Percentiles rank a stretch among this genome's conserved stretches.
Conservation (phyloP, 23 tunicate species). For the Clavelina lepadiformis region DNA sequence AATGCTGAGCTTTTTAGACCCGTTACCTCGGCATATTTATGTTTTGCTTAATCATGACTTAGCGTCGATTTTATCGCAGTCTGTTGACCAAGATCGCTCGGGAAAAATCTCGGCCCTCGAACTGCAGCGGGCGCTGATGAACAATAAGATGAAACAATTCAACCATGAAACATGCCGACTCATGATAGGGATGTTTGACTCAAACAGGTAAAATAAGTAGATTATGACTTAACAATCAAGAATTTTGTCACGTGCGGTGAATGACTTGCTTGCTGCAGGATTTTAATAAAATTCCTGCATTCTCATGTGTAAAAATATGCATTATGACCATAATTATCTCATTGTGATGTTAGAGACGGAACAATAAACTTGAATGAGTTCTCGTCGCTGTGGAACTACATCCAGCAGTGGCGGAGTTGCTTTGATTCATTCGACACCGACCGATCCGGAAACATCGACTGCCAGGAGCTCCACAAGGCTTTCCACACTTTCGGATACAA, state of each 20-base stretch:
- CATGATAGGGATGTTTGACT: constrained; percentile 95
- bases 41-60: neutral
- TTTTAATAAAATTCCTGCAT: constrained; percentile 4
- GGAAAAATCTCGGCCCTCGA: constrained; percentile 73
- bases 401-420: constrained; percentile 87
- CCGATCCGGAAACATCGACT: constrained; percentile 73
- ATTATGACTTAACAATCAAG: neutral
- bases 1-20: neutral
- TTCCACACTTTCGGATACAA: constrained; percentile 73
- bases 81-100: constrained; percentile 89
- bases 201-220: constrained; percentile 28
- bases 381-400: constrained; percentile 72
- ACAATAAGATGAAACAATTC: constrained; percentile 91
- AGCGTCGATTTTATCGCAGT: constrained; percentile 31
- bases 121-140: constrained; percentile 74
- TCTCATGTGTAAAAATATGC: neutral
- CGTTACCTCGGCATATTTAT: neutral
- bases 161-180: constrained; percentile 90
- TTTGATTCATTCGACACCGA: constrained; percentile 89
- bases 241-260: neutral
- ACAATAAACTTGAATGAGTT: constrained; percentile 65
- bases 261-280: too few relatives aligned
- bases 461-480: constrained; percentile 60
- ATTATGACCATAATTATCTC: neutral
- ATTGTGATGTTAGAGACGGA: constrained; percentile 57